phyloP scores from a whole-genome alignment of 2,888 invertebrate genomes.

The Crossocerus cetratus region DNA sequence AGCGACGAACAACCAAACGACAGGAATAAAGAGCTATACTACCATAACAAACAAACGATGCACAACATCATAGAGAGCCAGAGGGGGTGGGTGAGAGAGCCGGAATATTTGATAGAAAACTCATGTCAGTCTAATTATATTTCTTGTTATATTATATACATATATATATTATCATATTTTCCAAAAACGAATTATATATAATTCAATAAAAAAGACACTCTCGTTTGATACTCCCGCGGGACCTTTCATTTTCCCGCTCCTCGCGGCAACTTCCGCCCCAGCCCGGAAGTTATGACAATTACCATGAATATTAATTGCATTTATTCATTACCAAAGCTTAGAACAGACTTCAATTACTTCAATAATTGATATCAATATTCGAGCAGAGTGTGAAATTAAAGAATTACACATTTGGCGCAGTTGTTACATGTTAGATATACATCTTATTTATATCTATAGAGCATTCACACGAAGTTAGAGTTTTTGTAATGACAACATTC shows the following conservation, averaged over 20 bases:
- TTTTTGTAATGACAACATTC: too few relatives aligned
- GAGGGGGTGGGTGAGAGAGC: constrained; percentile 32
- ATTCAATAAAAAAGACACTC: constrained; percentile 70
- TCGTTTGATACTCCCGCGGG: constrained; percentile 56
- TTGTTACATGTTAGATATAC: too few relatives aligned
- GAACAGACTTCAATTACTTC: too few relatives aligned
- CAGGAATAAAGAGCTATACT: constrained; percentile 55
- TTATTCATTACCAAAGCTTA: too few relatives aligned
- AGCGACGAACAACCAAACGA: constrained; percentile 44
- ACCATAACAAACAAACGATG: constrained; percentile 59
- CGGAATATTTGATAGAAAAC: constrained; percentile 68
- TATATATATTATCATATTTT: constrained; percentile 73
- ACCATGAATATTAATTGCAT: too few relatives aligned
- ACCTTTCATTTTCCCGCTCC: constrained; percentile 28
- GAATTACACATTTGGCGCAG: too few relatives aligned
- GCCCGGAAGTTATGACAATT: too few relatives aligned
- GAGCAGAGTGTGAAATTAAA: too few relatives aligned
- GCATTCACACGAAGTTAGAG: too few relatives aligned
- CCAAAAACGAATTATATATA: constrained; percentile 75
- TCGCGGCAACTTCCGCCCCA: too few relatives aligned
- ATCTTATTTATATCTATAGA: too few relatives aligned
- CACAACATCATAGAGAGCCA: constrained; percentile 67
- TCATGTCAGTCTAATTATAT: constrained; percentile 75
- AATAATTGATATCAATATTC: too few relatives aligned
- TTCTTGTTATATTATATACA: constrained; percentile 75